These are phyloP conservation scores for Peucedramus taeniatus DNA, from an alignment of 2,113 vertebrate species.

Conservation along the genomic window DNA sequence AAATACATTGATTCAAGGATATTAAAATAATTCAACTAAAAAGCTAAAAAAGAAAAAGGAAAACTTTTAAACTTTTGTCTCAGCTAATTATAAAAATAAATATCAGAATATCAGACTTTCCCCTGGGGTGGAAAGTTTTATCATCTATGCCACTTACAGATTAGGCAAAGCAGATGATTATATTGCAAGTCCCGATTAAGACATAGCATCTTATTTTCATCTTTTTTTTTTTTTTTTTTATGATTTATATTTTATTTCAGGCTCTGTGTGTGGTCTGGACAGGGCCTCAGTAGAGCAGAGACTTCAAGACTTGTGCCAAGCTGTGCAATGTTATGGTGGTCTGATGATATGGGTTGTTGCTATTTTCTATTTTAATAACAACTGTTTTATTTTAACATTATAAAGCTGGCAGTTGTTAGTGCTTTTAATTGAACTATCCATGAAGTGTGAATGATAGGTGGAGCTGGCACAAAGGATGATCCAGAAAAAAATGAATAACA, in stretches of 20 bases:
- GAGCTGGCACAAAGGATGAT: slow-evolving; percentile 12
- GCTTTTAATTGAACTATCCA: slow-evolving; percentile 52
- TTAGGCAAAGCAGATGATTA: not conserved
- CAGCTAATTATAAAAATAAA: not conserved
- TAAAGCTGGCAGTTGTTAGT: slow-evolving; percentile 40
- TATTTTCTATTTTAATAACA: slow-evolving; percentile 73
- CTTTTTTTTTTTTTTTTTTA: not conserved
- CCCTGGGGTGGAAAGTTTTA: not conserved
- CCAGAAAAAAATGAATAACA: slow-evolving; percentile 25
- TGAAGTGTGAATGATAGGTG: slow-evolving; percentile 54
- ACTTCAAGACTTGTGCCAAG: slow-evolving; percentile 69
- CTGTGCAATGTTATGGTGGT: slow-evolving; percentile 68
- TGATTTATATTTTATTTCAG: slow-evolving; percentile 58
- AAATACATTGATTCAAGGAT: not conserved
- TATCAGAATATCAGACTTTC: not conserved
- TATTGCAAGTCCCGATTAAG: slow-evolving; percentile 46
- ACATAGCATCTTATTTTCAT: slow-evolving; percentile 52
- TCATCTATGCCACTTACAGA: not conserved
- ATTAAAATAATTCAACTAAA: slow-evolving; percentile 1
- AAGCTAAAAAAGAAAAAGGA: not conserved
- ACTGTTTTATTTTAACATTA: slow-evolving; percentile 68
- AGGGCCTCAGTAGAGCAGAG: slow-evolving; percentile 57
- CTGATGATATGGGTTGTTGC: slow-evolving; percentile 64
- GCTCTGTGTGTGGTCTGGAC: slow-evolving; percentile 77
- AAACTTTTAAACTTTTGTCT: not conserved